A percentile compares a stretch with the other conserved stretches of the same genome.
Evolutionary conservation across 2,797 vertebrate species (phyloP).

Genomic region (Buphagus erythrorhynchus): DNA sequence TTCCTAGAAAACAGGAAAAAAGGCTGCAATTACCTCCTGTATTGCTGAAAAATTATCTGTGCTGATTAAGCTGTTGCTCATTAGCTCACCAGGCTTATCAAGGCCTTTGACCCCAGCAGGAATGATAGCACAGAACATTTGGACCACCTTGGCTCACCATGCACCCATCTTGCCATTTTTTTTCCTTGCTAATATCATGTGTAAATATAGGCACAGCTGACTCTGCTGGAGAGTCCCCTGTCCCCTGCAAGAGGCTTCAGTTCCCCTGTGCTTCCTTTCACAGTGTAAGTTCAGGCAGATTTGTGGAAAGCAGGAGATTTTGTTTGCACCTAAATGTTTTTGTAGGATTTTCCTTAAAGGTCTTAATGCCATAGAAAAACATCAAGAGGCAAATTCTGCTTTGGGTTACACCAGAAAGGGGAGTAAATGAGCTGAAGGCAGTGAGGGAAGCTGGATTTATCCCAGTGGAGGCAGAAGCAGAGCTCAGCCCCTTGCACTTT

Average conservation of each 20-base stretch:
- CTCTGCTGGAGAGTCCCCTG: background rate
- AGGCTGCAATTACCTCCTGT: background rate
- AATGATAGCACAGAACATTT: background rate
- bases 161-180: background rate
- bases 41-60: background rate
- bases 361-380: conserved; percentile 66
- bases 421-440: conserved; percentile 20
- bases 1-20: background rate
- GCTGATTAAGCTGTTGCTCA: conserved; percentile 1
- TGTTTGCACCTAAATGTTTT: conserved; percentile 44
- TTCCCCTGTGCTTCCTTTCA: background rate
- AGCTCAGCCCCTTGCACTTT: conserved; percentile 58
- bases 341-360: conserved; percentile 60
- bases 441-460: background rate
- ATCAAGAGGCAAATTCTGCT: conserved; percentile 18
- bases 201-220: conserved; percentile 49
- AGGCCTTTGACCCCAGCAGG: background rate
- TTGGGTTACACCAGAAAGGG: background rate
- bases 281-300: conserved; percentile 7
- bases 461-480: background rate
- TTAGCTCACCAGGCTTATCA: conserved; percentile 39
- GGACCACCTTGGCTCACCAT: background rate
- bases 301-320: conserved; percentile 23
- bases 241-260: background rate
- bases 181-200: background rate